phyloP scores from a whole-genome alignment of 2,888 invertebrate genomes.

The Gasteruption jaculator region DNA sequence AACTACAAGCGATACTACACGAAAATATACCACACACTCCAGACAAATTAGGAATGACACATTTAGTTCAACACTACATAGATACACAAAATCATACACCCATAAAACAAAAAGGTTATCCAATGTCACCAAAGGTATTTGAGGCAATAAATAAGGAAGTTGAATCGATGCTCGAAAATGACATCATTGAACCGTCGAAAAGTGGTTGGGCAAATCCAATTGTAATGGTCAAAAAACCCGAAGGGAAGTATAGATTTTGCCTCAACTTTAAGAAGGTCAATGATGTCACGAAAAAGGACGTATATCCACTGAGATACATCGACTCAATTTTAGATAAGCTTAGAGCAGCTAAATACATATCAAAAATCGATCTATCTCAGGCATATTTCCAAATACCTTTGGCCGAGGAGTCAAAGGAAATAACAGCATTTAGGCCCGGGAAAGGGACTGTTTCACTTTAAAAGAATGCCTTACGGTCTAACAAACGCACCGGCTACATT shows the following conservation, averaged over 20 bases:
- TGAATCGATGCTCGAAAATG: conserved; percentile 32
- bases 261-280: too few relatives aligned
- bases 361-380: too few relatives aligned
- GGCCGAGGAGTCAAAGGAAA: too few relatives aligned
- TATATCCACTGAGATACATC: conserved; percentile 34
- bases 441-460: conserved; percentile 32
- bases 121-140: conserved; percentile 14
- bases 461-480: too few relatives aligned
- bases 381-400: too few relatives aligned
- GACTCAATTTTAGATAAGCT: conserved; percentile 32
- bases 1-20: neutral
- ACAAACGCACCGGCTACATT: too few relatives aligned
- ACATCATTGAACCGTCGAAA: conserved; percentile 32
- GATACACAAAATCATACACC: conserved; percentile 10
- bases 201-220: conserved; percentile 33
- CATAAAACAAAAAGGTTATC: conserved; percentile 21
- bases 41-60: neutral
- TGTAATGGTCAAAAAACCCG: conserved; percentile 30
- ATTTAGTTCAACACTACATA: neutral
- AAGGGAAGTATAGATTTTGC: conserved; percentile 30
- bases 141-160: conserved; percentile 6
- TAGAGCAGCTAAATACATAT: too few relatives aligned
- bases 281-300: conserved; percentile 31
- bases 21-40: neutral
- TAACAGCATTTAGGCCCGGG: conserved; percentile 27